Percentiles rank a stretch among this genome's conserved stretches.
phyloP scores from a whole-genome alignment of 2,888 invertebrate species.

The Microctonus aethiopoides region DNA sequence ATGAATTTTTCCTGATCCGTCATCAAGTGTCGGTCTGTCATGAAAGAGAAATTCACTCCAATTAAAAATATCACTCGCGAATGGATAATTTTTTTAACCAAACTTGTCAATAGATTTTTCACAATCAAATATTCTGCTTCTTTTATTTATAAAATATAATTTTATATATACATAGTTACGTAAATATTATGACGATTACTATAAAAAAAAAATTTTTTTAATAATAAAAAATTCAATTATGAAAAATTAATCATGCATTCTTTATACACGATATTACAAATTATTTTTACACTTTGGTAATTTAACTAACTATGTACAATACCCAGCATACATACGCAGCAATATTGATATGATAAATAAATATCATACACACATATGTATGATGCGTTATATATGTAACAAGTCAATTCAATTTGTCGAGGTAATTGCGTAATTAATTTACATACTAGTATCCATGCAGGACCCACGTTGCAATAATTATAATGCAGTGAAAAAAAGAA shows the following conservation, averaged over 20 bases:
- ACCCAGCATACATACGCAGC: not conserved
- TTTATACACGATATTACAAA: conserved; percentile 37
- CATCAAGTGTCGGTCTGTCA: conserved; percentile 30
- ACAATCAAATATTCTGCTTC: not conserved
- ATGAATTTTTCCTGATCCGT: conserved; percentile 20
- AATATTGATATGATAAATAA: not conserved
- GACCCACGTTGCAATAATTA: conserved; percentile 18
- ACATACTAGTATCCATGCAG: conserved; percentile 34
- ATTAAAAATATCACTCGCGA: conserved; percentile 36
- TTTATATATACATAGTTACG: not conserved
- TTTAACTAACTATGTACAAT: conserved; percentile 36
- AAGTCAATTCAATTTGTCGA: conserved; percentile 45
- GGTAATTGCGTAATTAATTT: conserved; percentile 47
- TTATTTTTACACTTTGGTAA: conserved; percentile 41
- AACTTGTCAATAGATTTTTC: not conserved
- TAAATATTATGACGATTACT: conserved; percentile 45
- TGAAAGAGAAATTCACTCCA: conserved; percentile 40
- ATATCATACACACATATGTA: conserved; percentile 2
- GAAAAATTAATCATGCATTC: conserved; percentile 53
- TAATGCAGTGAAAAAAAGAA: not conserved
- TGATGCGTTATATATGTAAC: conserved; percentile 26
- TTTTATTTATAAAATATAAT: not conserved
- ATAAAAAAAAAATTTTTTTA: conserved; percentile 47
- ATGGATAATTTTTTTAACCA: conserved; percentile 12
- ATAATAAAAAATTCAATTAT: conserved; percentile 38